Conservation (phyloP, 2,113 vertebrate species). For the Oxygymnocypris stewartii region DNA sequence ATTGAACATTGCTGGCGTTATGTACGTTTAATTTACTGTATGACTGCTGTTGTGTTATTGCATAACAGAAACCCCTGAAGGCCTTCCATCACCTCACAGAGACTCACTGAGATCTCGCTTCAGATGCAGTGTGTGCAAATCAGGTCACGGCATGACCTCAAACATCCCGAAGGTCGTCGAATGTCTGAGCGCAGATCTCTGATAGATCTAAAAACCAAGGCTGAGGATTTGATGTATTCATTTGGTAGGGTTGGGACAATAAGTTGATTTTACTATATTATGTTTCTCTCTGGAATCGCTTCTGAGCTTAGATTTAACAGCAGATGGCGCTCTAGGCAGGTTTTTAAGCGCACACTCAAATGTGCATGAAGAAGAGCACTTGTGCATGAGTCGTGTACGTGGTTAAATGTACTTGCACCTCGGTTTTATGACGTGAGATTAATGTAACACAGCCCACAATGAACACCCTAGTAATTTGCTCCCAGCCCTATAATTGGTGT, state of each 20-base stretch:
- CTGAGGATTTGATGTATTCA: not conserved
- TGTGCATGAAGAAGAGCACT: too few species aligned
- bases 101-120: not conserved
- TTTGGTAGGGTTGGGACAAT: not conserved
- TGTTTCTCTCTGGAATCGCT: too few species aligned
- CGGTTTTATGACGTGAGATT: too few species aligned
- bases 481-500: too few species aligned
- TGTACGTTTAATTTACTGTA: conserved; percentile 3
- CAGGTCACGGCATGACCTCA: not conserved
- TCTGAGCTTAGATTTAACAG: too few species aligned
- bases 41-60: not conserved
- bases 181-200: not conserved
- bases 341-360: too few species aligned
- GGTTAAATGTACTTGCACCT: too few species aligned
- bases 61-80: not conserved
- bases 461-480: too few species aligned
- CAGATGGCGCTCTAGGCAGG: too few species aligned
- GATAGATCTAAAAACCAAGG: not conserved
- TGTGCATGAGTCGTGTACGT: too few species aligned
- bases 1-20: not conserved
- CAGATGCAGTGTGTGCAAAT: not conserved
- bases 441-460: too few species aligned
- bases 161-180: not conserved
- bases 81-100: not conserved
- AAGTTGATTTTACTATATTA: too few species aligned